phyloP scores from a whole-genome alignment of 1,140 invertebrate genomes.

The Spodoptera litura region DNA sequence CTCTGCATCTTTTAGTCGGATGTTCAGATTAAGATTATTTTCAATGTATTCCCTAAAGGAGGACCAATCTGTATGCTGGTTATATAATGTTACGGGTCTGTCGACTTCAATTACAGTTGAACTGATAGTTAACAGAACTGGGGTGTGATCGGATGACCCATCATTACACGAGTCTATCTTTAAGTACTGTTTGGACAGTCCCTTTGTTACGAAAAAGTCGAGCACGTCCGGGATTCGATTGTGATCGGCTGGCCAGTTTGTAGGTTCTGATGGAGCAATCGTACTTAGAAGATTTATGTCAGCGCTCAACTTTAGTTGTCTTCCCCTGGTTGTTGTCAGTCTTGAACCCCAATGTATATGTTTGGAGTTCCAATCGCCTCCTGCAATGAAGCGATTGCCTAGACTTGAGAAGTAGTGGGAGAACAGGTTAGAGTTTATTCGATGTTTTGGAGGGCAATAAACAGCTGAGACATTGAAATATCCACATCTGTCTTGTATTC shows the following conservation, averaged over 20 bases:
- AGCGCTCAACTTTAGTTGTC: neutral
- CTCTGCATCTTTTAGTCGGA: too few relatives aligned
- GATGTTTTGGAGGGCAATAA: neutral
- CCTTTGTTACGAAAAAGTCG: constrained; percentile 45
- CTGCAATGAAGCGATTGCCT: constrained; percentile 35
- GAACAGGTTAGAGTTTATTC: neutral
- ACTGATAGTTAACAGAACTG: constrained; percentile 47
- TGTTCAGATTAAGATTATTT: too few relatives aligned
- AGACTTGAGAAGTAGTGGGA: constrained; percentile 15
- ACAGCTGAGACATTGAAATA: neutral
- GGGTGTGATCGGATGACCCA: constrained; percentile 25
- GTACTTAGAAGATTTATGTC: neutral
- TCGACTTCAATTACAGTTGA: constrained; percentile 22
- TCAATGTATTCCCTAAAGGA: too few relatives aligned
- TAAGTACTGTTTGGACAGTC: constrained; percentile 27
- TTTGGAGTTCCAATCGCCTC: constrained; percentile 53
- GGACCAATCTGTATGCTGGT: too few relatives aligned
- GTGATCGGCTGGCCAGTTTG: neutral
- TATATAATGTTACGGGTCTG: too few relatives aligned
- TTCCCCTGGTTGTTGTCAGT: constrained; percentile 15
- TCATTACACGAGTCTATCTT: neutral
- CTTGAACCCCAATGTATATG: constrained; percentile 47
- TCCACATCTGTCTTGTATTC: neutral
- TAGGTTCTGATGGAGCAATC: neutral
- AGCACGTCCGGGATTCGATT: constrained; percentile 8